Percentiles rank a stretch among this genome's conserved stretches.
phyloP scores from a whole-genome alignment of 2,797 vertebrate species.

The Acridotheres tristis region DNA sequence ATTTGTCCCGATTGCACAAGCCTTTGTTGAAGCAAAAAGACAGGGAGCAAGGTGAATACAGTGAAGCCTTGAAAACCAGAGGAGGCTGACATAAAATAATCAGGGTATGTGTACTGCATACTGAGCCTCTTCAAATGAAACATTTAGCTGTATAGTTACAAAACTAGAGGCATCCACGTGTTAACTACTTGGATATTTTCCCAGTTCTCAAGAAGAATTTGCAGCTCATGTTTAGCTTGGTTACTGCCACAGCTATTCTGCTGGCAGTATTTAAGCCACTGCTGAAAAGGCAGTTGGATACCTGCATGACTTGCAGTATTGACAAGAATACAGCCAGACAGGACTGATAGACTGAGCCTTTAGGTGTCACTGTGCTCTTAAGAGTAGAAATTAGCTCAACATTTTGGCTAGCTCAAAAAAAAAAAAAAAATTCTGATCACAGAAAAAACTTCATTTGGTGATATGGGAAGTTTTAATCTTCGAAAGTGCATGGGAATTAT shows the following conservation, averaged over 20 bases:
- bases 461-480: neutral
- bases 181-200: neutral
- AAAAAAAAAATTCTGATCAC: neutral
- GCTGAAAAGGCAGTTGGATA: neutral
- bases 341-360: neutral
- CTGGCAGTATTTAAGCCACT: neutral
- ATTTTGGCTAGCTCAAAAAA: neutral
- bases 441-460: neutral
- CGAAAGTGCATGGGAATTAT: neutral
- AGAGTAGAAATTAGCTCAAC: neutral
- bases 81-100: neutral
- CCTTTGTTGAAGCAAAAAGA: neutral
- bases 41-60: neutral
- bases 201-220: neutral
- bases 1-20: neutral
- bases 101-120: neutral
- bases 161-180: neutral
- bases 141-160: neutral
- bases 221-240: neutral
- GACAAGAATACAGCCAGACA: neutral
- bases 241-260: neutral
- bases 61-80: neutral
- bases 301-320: neutral
- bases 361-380: constrained; percentile 43
- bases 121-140: neutral